These are phyloP conservation scores for Echinometra lucunter DNA, from an alignment of 53 echinoderm and acorn worm genomes.

Conservation along the genomic window DNA sequence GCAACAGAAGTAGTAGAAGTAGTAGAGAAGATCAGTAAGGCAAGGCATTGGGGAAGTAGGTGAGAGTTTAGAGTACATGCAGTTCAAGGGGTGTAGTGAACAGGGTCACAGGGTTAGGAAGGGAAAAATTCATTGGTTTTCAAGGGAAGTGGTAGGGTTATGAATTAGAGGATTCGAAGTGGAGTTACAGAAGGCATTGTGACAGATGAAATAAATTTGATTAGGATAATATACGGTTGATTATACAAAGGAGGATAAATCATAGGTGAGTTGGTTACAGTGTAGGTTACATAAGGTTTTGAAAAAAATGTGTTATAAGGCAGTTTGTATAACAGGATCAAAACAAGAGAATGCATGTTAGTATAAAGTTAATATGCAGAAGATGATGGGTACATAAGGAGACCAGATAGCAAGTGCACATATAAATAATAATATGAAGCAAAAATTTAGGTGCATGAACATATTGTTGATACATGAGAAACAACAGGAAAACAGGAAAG, in stretches of 20 bases:
- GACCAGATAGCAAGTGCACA: neutral
- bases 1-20: neutral
- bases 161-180: too few species aligned
- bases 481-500: too few species aligned
- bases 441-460: too few species aligned
- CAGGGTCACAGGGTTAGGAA: neutral
- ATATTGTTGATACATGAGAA: too few species aligned
- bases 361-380: neutral
- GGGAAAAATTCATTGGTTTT: too few species aligned
- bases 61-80: neutral
- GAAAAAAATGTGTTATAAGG: neutral
- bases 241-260: neutral
- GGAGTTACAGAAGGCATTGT: neutral
- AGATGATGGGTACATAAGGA: too few species aligned
- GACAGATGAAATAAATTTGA: neutral
- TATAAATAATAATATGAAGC: neutral
- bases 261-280: neutral
- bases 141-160: too few species aligned
- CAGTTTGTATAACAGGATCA: neutral
- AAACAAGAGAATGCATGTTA: neutral
- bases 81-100: neutral
- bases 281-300: neutral
- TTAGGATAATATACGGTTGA: neutral
- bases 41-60: too few species aligned
- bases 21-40: neutral